phyloP scores from a whole-genome alignment of 1,140 invertebrate species.

The Trachymyrmex septentrionalis region DNA sequence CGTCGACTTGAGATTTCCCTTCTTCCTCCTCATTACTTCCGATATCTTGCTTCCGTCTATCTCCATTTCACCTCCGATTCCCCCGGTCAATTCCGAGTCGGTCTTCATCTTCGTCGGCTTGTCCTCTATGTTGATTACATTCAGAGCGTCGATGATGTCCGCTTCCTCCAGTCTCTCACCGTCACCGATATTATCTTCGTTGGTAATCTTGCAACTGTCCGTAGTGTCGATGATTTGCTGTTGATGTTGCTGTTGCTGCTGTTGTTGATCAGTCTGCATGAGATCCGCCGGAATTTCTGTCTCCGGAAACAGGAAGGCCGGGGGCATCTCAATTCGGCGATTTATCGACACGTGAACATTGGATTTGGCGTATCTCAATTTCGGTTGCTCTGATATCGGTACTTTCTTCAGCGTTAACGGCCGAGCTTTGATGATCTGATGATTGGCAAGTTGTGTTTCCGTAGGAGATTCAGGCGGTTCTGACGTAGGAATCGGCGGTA shows the following conservation, averaged over 20 bases:
- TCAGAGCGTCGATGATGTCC: slow-evolving; percentile 84
- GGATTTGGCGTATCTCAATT: slow-evolving; percentile 88
- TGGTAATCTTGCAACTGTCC: slow-evolving; percentile 78
- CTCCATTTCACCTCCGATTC: slow-evolving; percentile 70
- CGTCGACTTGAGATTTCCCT: slow-evolving; percentile 91
- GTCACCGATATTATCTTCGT: slow-evolving; percentile 72
- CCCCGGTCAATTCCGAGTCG: slow-evolving; percentile 75
- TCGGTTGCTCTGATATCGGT: slow-evolving; percentile 91
- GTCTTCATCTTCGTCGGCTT: slow-evolving; percentile 83
- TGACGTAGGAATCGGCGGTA: slow-evolving; percentile 84
- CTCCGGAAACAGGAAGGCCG: slow-evolving; percentile 93
- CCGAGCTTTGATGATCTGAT: slow-evolving; percentile 92
- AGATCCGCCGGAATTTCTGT: slow-evolving; percentile 89
- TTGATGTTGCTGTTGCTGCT: slow-evolving; percentile 71
- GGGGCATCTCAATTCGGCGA: slow-evolving; percentile 93
- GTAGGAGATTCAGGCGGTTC: slow-evolving; percentile 85
- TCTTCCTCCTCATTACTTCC: slow-evolving; percentile 89
- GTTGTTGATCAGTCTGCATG: slow-evolving; percentile 85
- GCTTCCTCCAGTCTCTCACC: slow-evolving; percentile 84
- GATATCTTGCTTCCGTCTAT: slow-evolving; percentile 85
- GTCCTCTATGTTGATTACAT: slow-evolving; percentile 86
- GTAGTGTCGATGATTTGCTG: slow-evolving; percentile 76
- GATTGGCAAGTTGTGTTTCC: slow-evolving; percentile 80
- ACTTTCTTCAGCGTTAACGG: slow-evolving; percentile 93
- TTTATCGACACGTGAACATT: slow-evolving; percentile 90